Evolutionary conservation across 2,888 invertebrate species (phyloP), one percentile per base, ranked within the genome.

Genomic region (Lysandra bellargus): DNA sequence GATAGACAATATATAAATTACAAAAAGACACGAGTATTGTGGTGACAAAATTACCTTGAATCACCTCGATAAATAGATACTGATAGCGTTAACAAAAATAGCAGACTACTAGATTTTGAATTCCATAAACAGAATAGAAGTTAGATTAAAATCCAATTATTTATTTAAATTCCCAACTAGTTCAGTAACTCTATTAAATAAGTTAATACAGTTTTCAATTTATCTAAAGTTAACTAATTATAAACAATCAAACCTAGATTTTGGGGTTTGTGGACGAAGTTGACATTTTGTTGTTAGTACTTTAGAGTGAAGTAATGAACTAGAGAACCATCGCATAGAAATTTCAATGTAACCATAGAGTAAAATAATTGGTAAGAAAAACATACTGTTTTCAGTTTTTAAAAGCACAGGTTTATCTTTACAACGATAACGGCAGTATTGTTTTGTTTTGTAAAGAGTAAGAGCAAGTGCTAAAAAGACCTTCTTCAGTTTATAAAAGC

Each of bases 261-360:
- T 69, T 9, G 17, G 33, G 17, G 12, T 69, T 69, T 33, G 4
- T 1, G 69, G 81, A 78, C 44, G 44, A 80, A 80, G 79, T 78
- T 81, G 82, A 83, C 83, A 82, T 84, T 82, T 83, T 80, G 82
- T 81, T 81, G 82, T 83, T 83, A 78, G 81, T 81, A 81, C 82
- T 81, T 82, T 80, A 80, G 69, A 81, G 81, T 82, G 81, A 80
- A 83, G 82, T 83, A 83, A 84, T 83, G 83, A 84, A 83, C 82
- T 82, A 81, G 81, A 82, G 80, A 49, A 49, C 81, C 78, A 82
- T 83, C 83, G 83, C 82, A 83, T 83, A 83, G 82, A 82, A 82
- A 81, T 83, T 83, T 84, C 78, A 82, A 79, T 80, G 79, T 64
- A 23, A 76, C 69, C 81, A 80, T 69, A 84, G 83, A 73, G 75